Conservation (phyloP, 1,140 invertebrate species). For the Tetramorium parvispinum region DNA sequence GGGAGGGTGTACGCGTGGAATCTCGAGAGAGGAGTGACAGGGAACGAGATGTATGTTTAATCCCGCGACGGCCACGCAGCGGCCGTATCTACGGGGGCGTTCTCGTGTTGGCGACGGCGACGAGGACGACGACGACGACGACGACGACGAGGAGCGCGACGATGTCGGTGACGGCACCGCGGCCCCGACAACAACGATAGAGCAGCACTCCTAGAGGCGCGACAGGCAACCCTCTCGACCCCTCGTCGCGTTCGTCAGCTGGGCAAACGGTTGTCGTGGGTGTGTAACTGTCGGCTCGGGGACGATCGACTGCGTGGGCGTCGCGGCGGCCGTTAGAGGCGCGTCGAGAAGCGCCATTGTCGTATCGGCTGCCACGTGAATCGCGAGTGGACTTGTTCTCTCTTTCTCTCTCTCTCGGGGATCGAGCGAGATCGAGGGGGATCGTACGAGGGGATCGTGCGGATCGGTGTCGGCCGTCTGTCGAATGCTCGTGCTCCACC, state of each 20-base stretch:
- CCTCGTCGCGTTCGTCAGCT: conserved; percentile 22
- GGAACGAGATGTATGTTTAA: conserved; percentile 28
- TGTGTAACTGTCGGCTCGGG: conserved; percentile 70
- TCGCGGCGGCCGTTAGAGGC: conserved; percentile 71
- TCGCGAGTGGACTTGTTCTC: conserved; percentile 35
- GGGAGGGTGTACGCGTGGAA: conserved; percentile 31
- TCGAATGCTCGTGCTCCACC: neutral
- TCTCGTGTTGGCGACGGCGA: neutral
- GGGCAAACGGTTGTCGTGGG: conserved; percentile 64
- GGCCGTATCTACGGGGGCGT: neutral
- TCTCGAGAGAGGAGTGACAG: neutral
- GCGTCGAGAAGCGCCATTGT: conserved; percentile 72
- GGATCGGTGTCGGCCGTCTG: neutral
- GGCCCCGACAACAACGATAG: conserved; percentile 48
- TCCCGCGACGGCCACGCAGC: neutral
- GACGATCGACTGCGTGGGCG: conserved; percentile 74
- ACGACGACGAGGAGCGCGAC: neutral
- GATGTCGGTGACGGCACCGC: conserved; percentile 21
- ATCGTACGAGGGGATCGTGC: neutral
- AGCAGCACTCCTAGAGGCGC: neutral
- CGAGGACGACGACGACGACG: neutral
- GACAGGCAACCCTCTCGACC: neutral
- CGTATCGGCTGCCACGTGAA: conserved; percentile 72
- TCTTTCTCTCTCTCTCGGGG: too few relatives aligned
- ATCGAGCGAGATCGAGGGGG: conserved; percentile 43